Conservation (phyloP, 2,113 vertebrate species). For the Tringa solitaria region DNA sequence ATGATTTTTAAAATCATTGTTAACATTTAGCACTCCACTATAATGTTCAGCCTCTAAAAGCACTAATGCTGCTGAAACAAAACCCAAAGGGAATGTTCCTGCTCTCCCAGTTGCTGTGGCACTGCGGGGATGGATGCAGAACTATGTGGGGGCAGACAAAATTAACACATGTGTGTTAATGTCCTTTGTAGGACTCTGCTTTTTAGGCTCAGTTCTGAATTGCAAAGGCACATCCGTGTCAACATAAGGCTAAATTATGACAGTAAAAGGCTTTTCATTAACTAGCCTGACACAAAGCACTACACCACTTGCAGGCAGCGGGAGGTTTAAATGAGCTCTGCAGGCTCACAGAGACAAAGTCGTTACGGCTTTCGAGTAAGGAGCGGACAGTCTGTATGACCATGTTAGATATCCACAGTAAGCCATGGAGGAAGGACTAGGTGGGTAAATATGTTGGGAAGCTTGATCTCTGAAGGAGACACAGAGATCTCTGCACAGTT, state of each 20-base stretch:
- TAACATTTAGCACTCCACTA: not conserved
- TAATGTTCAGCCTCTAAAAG: not conserved
- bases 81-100: not conserved
- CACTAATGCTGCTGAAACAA: not conserved
- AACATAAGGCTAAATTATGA: not conserved
- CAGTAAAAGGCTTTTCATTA: not conserved
- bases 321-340: not conserved
- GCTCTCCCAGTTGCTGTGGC: not conserved
- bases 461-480: not conserved
- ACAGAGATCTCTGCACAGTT: not conserved
- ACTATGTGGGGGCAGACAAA: not conserved
- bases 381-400: not conserved
- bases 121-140: not conserved
- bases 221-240: not conserved
- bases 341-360: not conserved
- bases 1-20: not conserved
- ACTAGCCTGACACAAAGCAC: not conserved
- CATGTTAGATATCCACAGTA: not conserved
- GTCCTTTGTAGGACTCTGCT: not conserved
- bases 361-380: not conserved
- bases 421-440: not conserved
- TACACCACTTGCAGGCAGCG: slow-evolving; percentile 13
- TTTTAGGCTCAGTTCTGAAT: not conserved
- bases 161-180: not conserved
- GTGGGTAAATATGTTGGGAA: not conserved